Conservation (phyloP, 2,797 vertebrate species). For the Pseudocheirus occidentalis region DNA sequence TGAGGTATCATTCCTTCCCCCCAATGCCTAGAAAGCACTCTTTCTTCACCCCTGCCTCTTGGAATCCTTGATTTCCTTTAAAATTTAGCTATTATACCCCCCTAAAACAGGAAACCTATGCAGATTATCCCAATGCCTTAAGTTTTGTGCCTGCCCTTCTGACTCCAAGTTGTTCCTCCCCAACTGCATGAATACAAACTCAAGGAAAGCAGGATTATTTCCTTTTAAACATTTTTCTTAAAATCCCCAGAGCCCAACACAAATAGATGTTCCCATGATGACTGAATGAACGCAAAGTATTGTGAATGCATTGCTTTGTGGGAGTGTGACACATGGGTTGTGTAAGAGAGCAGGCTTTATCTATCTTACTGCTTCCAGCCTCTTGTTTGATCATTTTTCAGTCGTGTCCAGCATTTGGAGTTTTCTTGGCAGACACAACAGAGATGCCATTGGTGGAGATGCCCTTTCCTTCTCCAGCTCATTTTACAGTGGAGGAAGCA, state of each 20-base stretch:
- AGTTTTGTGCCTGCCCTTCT: not conserved
- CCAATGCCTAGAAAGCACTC: not conserved
- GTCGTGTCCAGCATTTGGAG: not conserved
- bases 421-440: not conserved
- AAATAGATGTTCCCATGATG: not conserved
- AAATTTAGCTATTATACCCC: not conserved
- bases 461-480: not conserved
- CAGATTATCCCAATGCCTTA: not conserved
- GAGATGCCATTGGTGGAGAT: not conserved
- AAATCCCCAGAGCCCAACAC: not conserved
- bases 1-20: not conserved
- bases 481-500: not conserved
- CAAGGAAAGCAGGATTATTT: not conserved
- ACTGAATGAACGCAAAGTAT: not conserved
- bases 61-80: not conserved
- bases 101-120: not conserved
- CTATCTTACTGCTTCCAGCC: not conserved
- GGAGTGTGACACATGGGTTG: not conserved
- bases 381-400: not conserved
- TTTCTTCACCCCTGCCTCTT: not conserved
- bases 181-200: not conserved
- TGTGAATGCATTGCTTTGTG: not conserved
- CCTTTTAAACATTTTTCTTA: not conserved
- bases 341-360: not conserved
- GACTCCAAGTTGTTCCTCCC: not conserved